phyloP scores from a whole-genome alignment of 2,797 vertebrate genomes.

The Darevskia nairensis region DNA sequence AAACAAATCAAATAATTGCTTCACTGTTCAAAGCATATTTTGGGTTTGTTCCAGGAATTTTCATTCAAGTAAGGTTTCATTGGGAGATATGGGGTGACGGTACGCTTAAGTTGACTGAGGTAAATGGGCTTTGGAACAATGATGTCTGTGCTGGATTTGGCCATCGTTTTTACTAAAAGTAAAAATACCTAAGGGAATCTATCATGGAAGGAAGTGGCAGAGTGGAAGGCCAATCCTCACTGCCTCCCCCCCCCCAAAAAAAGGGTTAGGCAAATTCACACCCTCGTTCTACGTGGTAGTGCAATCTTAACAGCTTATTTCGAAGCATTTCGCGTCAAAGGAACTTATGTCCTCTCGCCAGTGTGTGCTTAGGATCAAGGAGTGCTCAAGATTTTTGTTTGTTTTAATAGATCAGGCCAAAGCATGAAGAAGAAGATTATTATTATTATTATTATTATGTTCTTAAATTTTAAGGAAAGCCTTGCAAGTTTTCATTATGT shows the following conservation, averaged over 20 bases:
- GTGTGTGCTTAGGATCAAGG: background rate
- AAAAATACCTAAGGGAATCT: background rate
- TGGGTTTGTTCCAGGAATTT: background rate
- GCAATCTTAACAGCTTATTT: background rate
- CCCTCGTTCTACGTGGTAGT: background rate
- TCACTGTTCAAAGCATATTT: background rate
- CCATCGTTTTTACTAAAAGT: background rate
- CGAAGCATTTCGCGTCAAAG: background rate
- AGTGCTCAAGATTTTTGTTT: background rate
- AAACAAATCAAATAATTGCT: background rate
- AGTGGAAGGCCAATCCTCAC: background rate
- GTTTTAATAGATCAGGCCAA: background rate
- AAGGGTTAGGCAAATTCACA: background rate
- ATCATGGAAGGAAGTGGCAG: background rate
- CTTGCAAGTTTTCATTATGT: conserved; percentile 44
- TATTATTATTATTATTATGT: background rate
- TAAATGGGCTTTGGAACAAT: background rate
- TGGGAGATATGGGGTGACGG: background rate
- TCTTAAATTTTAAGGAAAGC: conserved; percentile 11
- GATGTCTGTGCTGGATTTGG: background rate
- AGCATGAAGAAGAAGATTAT: background rate
- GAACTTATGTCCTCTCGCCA: background rate
- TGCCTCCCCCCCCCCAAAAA: background rate
- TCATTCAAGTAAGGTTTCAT: background rate
- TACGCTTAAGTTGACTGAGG: background rate